phyloP scores from a whole-genome alignment of 2,113 vertebrate genomes.

The Edolisoma coerulescens region DNA sequence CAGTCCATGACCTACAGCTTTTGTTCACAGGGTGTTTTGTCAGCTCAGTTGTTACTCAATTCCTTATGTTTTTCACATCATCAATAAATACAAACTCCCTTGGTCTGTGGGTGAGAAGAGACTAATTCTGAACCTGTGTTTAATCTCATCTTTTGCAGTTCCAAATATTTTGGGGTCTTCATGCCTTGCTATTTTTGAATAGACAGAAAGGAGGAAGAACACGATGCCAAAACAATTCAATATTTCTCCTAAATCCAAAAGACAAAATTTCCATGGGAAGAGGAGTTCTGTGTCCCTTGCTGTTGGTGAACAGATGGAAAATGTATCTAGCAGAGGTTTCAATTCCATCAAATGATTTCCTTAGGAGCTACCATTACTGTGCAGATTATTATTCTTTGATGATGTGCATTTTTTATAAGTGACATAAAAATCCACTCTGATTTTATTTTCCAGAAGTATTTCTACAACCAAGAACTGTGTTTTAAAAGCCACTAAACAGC shows the following conservation, averaged over 20 bases:
- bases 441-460: background rate
- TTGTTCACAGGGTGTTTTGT: background rate
- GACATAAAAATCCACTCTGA: background rate
- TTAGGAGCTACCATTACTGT: background rate
- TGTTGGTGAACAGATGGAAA: background rate
- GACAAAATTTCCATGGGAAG: background rate
- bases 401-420: background rate
- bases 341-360: background rate
- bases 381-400: background rate
- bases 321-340: background rate
- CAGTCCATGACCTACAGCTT: background rate
- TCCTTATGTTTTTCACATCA: background rate
- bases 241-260: background rate
- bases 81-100: background rate
- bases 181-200: background rate
- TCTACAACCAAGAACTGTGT: background rate
- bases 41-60: background rate
- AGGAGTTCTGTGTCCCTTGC: background rate
- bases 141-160: background rate
- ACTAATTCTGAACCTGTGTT: background rate
- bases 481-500: background rate
- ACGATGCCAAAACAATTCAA: accelerated
- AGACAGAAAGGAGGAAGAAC: background rate
- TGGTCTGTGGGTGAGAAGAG: background rate
- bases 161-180: background rate